A percentile compares a stretch with the other conserved stretches of the same genome.
Conservation (phyloP, 2,113 vertebrate genomes). For the Tapirus terrestris region DNA sequence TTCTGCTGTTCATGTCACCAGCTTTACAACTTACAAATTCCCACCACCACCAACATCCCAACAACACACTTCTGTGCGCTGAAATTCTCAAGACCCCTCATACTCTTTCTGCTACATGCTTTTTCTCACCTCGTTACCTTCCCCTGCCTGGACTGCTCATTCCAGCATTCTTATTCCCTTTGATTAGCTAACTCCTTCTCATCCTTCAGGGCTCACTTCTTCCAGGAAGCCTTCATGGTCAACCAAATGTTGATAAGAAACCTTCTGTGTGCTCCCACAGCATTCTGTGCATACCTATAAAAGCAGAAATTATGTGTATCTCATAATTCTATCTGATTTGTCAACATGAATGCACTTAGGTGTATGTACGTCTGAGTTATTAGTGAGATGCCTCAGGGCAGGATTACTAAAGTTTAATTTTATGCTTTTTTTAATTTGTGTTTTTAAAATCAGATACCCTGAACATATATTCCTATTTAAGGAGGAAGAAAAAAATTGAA, state of each 20-base stretch:
- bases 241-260: not conserved
- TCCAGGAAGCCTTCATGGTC: not conserved
- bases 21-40: not conserved
- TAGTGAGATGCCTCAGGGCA: not conserved
- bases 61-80: not conserved
- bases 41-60: not conserved
- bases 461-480: not conserved
- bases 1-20: not conserved
- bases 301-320: not conserved
- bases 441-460: not conserved
- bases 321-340: not conserved
- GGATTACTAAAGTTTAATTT: not conserved
- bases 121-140: not conserved
- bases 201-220: not conserved
- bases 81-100: not conserved
- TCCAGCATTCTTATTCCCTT: not conserved
- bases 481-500: not conserved
- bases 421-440: not conserved
- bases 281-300: not conserved
- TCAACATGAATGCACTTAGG: not conserved
- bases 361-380: not conserved
- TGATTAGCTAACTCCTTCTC: not conserved
- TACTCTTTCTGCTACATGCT: not conserved
- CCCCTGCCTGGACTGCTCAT: not conserved
- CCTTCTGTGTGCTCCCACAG: not conserved